Evolutionary conservation across 37 sponge, comb jelly and placozoan genomes (phyloP).

Genomic region (Halisarca cf. caerulea): DNA sequence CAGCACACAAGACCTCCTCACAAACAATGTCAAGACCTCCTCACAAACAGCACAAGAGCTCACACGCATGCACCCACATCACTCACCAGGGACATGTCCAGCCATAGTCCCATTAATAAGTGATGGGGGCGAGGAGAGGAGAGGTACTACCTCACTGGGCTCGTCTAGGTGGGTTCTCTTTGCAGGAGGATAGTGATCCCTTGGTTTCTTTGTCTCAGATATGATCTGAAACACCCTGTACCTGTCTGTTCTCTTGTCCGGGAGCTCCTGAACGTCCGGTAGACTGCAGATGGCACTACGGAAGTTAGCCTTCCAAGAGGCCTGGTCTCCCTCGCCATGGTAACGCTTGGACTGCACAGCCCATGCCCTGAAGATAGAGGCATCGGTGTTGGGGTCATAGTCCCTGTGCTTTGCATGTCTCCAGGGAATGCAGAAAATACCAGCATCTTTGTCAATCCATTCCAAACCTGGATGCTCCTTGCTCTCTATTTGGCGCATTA

Average conservation of each 20-base stretch:
- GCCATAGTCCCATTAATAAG: too few species aligned
- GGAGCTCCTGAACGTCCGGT: conserved; percentile 26
- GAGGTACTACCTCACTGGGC: too few species aligned
- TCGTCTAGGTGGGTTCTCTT: too few species aligned
- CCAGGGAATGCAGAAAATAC: conserved; percentile 33
- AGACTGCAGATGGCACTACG: conserved; percentile 31
- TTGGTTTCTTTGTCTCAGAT: background rate
- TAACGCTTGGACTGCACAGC: conserved; percentile 25
- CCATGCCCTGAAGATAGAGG: conserved; percentile 35
- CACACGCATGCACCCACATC: background rate
- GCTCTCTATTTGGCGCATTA: conserved; percentile 27
- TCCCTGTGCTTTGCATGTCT: conserved; percentile 18
- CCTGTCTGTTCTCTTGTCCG: conserved; percentile 6
- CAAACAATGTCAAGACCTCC: too few species aligned
- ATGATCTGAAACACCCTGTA: conserved; percentile 18
- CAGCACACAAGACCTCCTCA: too few species aligned
- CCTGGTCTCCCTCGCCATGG: conserved; percentile 28
- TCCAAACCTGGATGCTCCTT: conserved; percentile 28
- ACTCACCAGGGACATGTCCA: background rate
- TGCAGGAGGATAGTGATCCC: background rate
- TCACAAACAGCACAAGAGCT: background rate
- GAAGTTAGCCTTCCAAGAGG: conserved; percentile 36
- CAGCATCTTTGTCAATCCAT: conserved; percentile 23
- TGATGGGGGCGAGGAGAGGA: too few species aligned
- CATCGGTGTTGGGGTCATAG: conserved; percentile 24